These are phyloP conservation scores for Scomber scombrus DNA, from an alignment of 2,113 vertebrate genomes.

Conservation along the genomic window DNA sequence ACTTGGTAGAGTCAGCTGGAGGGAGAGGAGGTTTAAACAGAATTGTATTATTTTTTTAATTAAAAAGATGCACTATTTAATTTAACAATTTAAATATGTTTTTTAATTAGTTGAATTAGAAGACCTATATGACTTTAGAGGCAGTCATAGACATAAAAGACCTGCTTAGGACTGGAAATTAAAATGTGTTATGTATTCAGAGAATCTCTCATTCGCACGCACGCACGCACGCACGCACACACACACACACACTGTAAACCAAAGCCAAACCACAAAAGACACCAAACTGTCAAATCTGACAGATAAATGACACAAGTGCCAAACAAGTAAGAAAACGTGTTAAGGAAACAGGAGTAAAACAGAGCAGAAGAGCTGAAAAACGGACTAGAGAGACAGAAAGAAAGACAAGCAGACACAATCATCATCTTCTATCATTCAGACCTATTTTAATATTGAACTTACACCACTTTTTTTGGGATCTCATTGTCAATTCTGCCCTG, in stretches of 20 bases:
- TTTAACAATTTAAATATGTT: too few relatives aligned
- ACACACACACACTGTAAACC: too few relatives aligned
- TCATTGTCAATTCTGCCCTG: not conserved
- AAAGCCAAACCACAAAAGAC: not conserved
- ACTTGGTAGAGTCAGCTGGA: conserved; percentile 78
- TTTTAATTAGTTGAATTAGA: too few relatives aligned
- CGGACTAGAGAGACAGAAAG: not conserved
- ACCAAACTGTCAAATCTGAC: not conserved
- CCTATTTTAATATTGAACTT: not conserved
- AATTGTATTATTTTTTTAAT: not conserved
- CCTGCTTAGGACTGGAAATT: too few relatives aligned
- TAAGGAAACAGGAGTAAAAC: not conserved
- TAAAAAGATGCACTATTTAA: not conserved
- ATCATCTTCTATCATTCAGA: not conserved
- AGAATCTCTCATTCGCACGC: too few relatives aligned
- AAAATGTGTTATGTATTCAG: too few relatives aligned
- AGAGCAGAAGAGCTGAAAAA: not conserved
- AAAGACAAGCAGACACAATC: not conserved
- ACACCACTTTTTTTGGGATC: not conserved
- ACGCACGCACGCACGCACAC: too few relatives aligned
- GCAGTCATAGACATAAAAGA: too few relatives aligned
- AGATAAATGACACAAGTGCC: not conserved
- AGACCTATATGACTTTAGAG: too few relatives aligned
- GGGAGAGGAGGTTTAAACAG: not conserved
- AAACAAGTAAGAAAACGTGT: not conserved